Base-by-base conservation (phyloP, 2,888 invertebrate genomes). In the Euspilapteryx auroguttella region DNA sequence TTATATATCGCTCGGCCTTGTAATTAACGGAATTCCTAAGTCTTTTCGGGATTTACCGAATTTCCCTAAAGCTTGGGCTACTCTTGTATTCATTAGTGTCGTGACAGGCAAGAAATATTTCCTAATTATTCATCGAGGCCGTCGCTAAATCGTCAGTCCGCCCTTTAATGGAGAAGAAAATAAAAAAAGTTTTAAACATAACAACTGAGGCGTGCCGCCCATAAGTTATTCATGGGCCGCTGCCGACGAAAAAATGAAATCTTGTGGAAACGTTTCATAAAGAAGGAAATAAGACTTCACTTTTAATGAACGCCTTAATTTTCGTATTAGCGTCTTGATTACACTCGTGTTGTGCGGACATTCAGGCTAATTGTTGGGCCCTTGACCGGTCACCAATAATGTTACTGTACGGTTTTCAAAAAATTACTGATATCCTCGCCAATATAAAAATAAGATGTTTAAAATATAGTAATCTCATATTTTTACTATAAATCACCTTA, bases 81-180 rank as follows among this genome's bases (percentile, higher is more conserved):
- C 53, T 64, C 53, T 59, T 57, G 65, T 68, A 71, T 71, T 75
- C 68, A 73, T 75, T 75, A 69, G 48, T 42, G 41, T 47, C 57
- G 61, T 71, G 73, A 71, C 71, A 58, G 55, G 63, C 66, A 64
- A 68, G 61, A 75, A 68, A 66, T 64, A 61, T 53, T 52, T 39
- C 36, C 51, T 69, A 75, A 75, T 75, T 73, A 73, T 73, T 75
- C 73, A 71, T 66, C 54, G 54, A 46, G 41, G 42, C 50, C 55
- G 58, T 55, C 56, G 61, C 55, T 55, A 62, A 64, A 65, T 69
- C 63, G 64, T 54, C 64, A 59, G 61, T 44, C 44, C 48, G 51
- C 53, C 44, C 61, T 45, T 65, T 65, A 66, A 69, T 65, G 59
- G 58, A 41, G 52, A 52, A 51, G 51, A 59, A 65, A 63, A 68